Evolutionary conservation across 1,140 invertebrate genomes (phyloP), one percentile per base, ranked within the genome.

Genomic region (Apis cerana): DNA sequence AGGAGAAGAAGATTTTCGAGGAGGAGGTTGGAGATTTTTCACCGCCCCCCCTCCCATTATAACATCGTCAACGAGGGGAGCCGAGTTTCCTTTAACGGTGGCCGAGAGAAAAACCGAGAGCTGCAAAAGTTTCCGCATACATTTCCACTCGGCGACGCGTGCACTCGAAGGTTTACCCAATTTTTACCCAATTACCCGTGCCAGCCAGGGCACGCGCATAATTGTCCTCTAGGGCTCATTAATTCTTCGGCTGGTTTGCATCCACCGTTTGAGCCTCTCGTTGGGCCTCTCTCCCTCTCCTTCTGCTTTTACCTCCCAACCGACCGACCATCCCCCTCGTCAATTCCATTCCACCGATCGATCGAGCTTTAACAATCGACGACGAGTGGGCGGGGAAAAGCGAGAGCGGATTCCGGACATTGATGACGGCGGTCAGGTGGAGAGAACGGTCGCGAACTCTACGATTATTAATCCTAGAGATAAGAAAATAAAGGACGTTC

Each of bases 101-200:
- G 13, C 11, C 43, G 12, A 23, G 19, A 10, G 67, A 68, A 68
- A 65, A 68, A 68, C 48, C 62, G 12, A 9, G 21, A 15, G 5
- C 13, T 43, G 67, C 13, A 43, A 58, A 72, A 72, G 7, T 74
- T 80, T 23, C 5, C 64, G 64, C 75, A 48, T 69, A 69, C 33
- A 68, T 77, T 67, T 13, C 48, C 43, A 5, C 21, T 12, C 5
- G 21, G 33, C 33, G 65, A 48, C 67, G 67, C 43, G 48, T 71
- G 69, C 69, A 19, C 23, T 9, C 23, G 56, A 50, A 78, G 13
- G n/a, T 78, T 78, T 33, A 19, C 58, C 78, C 23, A 80, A 72
- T 74, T 80, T 80, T 80, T 80, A 74, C 69, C 59, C 68, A 80
- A 80, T 80, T 80, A 80, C 13, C 19, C 27, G 1, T n/a, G 4